phyloP scores from a whole-genome alignment of 2,113 vertebrate species.

The Isichthys henryi region DNA sequence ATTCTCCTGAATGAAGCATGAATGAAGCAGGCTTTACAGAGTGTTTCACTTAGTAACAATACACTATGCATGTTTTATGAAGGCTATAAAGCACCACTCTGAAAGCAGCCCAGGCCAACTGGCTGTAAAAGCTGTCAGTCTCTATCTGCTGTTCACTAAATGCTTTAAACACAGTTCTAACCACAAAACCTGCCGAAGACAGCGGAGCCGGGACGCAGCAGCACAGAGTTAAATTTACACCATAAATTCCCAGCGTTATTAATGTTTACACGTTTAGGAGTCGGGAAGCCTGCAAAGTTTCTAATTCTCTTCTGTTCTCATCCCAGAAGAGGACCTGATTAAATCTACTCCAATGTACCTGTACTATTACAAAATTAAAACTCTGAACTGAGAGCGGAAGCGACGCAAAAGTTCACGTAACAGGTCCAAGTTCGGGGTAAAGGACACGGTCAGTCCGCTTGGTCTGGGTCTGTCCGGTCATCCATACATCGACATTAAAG shows the following conservation, averaged over 20 bases:
- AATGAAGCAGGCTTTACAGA: slow-evolving; percentile 27
- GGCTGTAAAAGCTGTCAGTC: slow-evolving; percentile 44
- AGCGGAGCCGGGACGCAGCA: neutral
- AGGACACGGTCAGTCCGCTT: neutral
- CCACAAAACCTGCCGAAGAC: neutral
- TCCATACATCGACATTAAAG: neutral
- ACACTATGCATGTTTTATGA: slow-evolving; percentile 41
- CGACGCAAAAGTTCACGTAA: neutral
- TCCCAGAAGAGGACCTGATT: neutral
- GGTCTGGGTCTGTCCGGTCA: neutral
- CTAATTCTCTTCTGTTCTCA: neutral
- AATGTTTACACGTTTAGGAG: neutral
- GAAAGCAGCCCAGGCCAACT: slow-evolving; percentile 29
- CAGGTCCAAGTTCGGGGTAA: neutral
- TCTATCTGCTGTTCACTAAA: slow-evolving; percentile 45
- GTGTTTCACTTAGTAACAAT: slow-evolving; percentile 21
- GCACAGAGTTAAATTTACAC: neutral
- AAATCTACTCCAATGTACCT: neutral
- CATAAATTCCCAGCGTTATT: neutral
- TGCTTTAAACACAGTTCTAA: slow-evolving; percentile 37
- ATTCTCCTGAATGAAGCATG: slow-evolving; percentile 36
- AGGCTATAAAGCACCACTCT: slow-evolving; percentile 44
- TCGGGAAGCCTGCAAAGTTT: neutral
- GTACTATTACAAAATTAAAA: neutral
- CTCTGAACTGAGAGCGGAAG: neutral